Conservation (phyloP, 2,113 vertebrate species). For the Callocephalon fimbriatum region DNA sequence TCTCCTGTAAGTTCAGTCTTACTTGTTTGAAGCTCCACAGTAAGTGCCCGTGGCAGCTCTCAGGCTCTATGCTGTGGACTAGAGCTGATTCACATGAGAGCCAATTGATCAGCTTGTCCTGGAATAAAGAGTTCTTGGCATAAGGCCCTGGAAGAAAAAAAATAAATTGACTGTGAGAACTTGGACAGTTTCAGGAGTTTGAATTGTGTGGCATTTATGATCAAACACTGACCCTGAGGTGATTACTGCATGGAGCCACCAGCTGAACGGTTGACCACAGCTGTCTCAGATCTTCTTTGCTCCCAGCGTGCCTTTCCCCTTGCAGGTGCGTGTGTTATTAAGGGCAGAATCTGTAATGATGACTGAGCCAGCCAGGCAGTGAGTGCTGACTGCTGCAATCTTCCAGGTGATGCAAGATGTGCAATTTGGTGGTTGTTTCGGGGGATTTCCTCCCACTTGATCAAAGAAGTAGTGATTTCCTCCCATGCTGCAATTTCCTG, state of each 20-base stretch:
- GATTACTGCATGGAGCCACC: background rate
- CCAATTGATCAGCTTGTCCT: background rate
- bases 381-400: background rate
- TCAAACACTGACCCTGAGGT: background rate
- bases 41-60: background rate
- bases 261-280: background rate
- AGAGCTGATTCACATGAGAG: background rate
- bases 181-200: background rate
- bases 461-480: background rate
- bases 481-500: accelerated
- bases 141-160: background rate
- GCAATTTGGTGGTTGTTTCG: background rate
- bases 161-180: background rate
- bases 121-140: background rate
- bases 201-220: background rate
- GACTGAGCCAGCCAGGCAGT: background rate
- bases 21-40: background rate
- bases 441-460: background rate
- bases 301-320: background rate
- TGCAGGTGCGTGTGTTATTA: background rate
- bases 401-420: background rate
- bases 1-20: background rate
- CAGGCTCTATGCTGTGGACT: background rate
- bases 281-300: background rate
- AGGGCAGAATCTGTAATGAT: background rate